Percentiles rank a stretch among this genome's conserved stretches.
These are phyloP conservation scores for Fregata magnificens DNA, from an alignment of 2,113 vertebrate species.

Conservation along the genomic window DNA sequence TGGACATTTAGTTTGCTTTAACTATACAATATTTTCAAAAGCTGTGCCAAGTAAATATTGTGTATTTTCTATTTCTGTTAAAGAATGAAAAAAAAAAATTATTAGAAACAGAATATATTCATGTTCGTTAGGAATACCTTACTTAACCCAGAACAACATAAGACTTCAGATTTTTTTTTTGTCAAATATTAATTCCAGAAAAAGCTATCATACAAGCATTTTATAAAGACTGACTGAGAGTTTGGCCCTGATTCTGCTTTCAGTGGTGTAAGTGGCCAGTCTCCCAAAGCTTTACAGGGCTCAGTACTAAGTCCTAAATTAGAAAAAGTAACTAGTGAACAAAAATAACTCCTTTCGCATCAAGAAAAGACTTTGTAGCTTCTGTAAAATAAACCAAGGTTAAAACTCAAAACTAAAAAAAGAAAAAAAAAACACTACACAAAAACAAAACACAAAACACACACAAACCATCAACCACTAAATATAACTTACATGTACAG, in stretches of 20 bases:
- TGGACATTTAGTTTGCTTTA: background rate
- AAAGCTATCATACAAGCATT: background rate
- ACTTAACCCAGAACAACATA: background rate
- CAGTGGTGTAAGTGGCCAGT: background rate
- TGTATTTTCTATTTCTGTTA: background rate
- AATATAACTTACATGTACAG: fast-evolving
- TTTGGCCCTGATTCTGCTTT: background rate
- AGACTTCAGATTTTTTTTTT: background rate
- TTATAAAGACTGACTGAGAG: background rate
- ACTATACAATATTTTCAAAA: background rate
- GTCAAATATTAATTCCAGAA: background rate
- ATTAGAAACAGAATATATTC: background rate
- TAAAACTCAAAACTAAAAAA: background rate
- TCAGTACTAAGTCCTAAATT: background rate
- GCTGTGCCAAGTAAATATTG: background rate
- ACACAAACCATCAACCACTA: background rate
- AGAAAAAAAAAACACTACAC: no score
- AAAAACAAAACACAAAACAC: no score
- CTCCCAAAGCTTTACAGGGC: background rate
- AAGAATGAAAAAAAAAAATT: background rate
- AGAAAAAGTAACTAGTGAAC: background rate
- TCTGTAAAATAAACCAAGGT: background rate
- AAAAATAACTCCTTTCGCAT: background rate
- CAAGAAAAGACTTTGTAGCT: background rate
- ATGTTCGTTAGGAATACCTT: background rate